These are phyloP conservation scores for Magallana angulata DNA, from an alignment of 1,140 invertebrate species.

Conservation along the genomic window DNA sequence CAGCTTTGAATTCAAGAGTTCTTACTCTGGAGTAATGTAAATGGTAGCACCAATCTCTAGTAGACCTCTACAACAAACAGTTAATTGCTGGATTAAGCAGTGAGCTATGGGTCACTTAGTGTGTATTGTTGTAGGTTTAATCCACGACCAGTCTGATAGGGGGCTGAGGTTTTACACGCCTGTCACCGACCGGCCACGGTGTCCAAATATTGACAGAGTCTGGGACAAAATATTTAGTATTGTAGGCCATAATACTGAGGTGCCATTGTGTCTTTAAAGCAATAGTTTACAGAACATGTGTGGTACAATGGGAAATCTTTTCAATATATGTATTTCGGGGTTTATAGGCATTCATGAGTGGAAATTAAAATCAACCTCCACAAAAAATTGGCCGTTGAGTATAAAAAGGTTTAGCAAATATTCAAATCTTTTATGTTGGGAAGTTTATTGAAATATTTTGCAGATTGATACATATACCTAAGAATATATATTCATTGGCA, in stretches of 20 bases:
- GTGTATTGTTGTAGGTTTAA: constrained; percentile 20
- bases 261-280: background rate
- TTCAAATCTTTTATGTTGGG: background rate
- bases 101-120: background rate
- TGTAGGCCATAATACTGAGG: background rate
- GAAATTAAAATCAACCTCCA: background rate
- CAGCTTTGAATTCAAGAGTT: background rate
- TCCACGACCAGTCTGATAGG: background rate
- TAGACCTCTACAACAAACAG: background rate
- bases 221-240: constrained; percentile 1
- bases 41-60: background rate
- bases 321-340: constrained; percentile 10
- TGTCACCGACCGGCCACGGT: background rate
- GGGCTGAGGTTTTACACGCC: background rate
- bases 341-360: background rate
- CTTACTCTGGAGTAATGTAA: background rate
- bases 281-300: background rate
- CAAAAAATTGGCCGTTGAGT: background rate
- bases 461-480: background rate
- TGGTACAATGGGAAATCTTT: background rate
- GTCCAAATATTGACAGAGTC: constrained; percentile 10
- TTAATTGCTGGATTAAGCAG: background rate
- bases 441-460: constrained; percentile 21
- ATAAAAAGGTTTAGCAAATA: constrained; percentile 10
- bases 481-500: background rate